Conservation (phyloP, 2,888 invertebrate genomes). For the Automeris io region DNA sequence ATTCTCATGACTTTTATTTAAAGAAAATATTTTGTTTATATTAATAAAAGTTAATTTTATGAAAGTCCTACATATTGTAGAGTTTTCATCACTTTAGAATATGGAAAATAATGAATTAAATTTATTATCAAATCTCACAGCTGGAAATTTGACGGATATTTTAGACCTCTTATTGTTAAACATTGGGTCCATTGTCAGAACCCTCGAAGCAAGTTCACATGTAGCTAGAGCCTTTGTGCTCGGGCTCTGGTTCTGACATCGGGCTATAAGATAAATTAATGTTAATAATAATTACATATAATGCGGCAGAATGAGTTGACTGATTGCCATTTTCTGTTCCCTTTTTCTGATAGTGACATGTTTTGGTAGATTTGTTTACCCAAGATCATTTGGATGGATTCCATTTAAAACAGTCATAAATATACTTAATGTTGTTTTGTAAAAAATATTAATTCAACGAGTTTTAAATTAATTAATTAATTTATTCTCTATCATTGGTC, state of each 20-base stretch:
- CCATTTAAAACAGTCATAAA: no score
- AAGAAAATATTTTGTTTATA: no score
- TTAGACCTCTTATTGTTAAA: conserved; percentile 42
- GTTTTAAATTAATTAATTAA: no score
- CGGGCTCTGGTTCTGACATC: conserved; percentile 10
- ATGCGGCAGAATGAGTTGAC: background rate
- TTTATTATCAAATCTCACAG: conserved; percentile 32
- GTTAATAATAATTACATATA: conserved; percentile 7
- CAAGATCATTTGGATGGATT: no score
- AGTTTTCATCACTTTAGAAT: background rate
- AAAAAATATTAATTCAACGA: no score
- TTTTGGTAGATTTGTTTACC: background rate
- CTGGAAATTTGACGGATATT: conserved; percentile 33
- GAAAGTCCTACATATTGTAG: background rate
- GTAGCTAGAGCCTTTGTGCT: conserved; percentile 50
- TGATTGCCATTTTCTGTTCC: background rate
- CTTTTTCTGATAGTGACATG: background rate
- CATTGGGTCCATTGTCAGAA: conserved; percentile 37
- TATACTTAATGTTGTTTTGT: no score
- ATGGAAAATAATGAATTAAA: conserved; percentile 31
- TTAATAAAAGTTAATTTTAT: no score
- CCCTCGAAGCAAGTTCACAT: conserved; percentile 47
- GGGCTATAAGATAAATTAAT: conserved; percentile 5
- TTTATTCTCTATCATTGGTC: no score
- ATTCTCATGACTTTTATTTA: no score